Evolutionary conservation across 2,113 vertebrate genomes (phyloP), one percentile per base, ranked within the genome.

Genomic region (Bucco capensis): DNA sequence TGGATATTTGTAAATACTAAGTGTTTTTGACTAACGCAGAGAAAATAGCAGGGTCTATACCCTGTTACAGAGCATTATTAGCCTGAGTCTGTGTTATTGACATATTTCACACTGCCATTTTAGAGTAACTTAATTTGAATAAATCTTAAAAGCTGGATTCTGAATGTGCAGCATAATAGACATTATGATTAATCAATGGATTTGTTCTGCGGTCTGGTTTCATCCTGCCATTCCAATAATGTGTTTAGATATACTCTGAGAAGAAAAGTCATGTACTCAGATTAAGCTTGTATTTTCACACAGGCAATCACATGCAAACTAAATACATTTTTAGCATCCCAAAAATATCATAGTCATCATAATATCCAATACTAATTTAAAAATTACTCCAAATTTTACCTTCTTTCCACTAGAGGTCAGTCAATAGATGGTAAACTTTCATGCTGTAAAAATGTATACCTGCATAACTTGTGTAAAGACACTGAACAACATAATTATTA

Each of bases 401-500:
- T 50, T 74, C 6, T 65, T 85, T 83, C 94, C 95, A 94, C 94
- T 95, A 96, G 95, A 93, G 88, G 95, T 94, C 95, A 94, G 93
- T 61, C 80, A 94, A 86, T 49, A 86, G 69, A 95, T 74, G 28
- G 76, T 44, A 83, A 90, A 95, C 13, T 69, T 79, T 72, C 40
- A 9, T 11, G 11, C 7, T 75, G 27, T 49, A 64, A 30, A 38
- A 54, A 80, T 22, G 7, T 14, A 2, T 87, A 65, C 35, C 42
- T 30, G 4, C 1, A 3, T 56, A 46, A 42, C 6, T 33, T 51
- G 10, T 44, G 19, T 37, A 69, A 83, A 62, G 6, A 5, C 58
- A 38, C 23, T 40, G 40, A 71, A 56, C 5, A 62, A 67, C 25
- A 35, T 16, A 77, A 58, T 46, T 35, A 33, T 18, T 82, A 2